phyloP scores from a whole-genome alignment of 1,140 invertebrate genomes.

The Halictus rubicundus region DNA sequence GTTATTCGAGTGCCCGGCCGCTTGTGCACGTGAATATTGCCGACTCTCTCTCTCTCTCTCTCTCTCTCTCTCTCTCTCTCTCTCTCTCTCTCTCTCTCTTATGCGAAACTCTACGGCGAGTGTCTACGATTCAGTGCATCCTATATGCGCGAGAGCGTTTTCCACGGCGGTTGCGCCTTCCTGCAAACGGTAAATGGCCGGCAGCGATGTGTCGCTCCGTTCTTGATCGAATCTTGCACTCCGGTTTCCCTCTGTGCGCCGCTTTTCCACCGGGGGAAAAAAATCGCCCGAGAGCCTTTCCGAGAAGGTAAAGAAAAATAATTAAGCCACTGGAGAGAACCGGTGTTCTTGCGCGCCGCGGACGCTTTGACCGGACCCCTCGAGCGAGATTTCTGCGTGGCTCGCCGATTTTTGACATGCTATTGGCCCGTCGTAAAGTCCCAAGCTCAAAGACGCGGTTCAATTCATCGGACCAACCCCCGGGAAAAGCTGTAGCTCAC shows the following conservation, averaged over 20 bases:
- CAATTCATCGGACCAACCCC: no score
- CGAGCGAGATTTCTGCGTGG: no score
- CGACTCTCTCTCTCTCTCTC: slow-evolving; percentile 8
- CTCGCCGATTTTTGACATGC: no score
- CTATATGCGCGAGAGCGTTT: slow-evolving; percentile 26
- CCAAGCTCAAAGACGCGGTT: no score
- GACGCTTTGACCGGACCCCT: no score
- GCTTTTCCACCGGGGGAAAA: no score
- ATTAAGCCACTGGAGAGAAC: no score
- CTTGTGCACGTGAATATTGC: slow-evolving; percentile 54
- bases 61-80: slow-evolving; percentile 20
- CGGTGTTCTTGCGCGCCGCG: no score
- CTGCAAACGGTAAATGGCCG: slow-evolving; percentile 32
- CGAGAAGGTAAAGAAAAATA: no score
- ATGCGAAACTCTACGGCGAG: slow-evolving; percentile 51
- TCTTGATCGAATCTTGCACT: slow-evolving; percentile 25
- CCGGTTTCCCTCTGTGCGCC: not conserved
- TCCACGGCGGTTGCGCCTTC: slow-evolving; percentile 17
- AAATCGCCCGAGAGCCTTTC: no score
- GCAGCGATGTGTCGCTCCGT: slow-evolving; percentile 28
- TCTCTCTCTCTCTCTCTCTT: slow-evolving; percentile 30
- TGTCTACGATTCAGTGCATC: slow-evolving; percentile 55
- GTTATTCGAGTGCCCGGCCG: slow-evolving; percentile 56
- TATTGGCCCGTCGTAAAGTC: no score
- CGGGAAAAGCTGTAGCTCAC: no score